Evolutionary conservation across 2,888 invertebrate species (phyloP).

Genomic region (Lysandra bellargus): DNA sequence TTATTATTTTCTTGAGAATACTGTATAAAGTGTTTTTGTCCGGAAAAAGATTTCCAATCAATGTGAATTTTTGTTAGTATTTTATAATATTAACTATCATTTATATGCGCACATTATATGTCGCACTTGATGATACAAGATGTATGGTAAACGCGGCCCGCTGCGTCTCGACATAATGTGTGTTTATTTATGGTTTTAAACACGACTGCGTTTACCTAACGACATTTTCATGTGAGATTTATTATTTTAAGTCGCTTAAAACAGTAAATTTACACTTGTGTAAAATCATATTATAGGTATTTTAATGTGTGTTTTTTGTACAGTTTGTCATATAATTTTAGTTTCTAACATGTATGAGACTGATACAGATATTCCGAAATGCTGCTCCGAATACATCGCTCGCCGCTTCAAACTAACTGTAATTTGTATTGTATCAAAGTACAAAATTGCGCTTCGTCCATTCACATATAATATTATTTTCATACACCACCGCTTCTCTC

Average conservation of each 20-base stretch:
- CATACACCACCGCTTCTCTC: conserved; percentile 33
- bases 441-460: conserved; percentile 62
- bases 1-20: neutral
- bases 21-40: neutral
- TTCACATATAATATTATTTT: conserved; percentile 54
- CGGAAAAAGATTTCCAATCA: neutral
- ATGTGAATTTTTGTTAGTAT: neutral
- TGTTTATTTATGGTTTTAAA: neutral
- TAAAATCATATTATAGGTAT: neutral
- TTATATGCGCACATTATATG: neutral
- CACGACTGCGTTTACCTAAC: neutral
- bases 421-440: conserved; percentile 48
- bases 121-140: neutral
- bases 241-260: conserved; percentile 22
- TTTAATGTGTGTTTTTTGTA: neutral
- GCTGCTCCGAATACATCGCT: neutral
- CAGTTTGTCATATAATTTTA: conserved; percentile 45
- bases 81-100: neutral
- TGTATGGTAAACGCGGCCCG: neutral
- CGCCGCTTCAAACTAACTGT: conserved; percentile 1
- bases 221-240: conserved; percentile 14
- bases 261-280: neutral
- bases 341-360: conserved; percentile 62
- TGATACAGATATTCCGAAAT: conserved; percentile 53
- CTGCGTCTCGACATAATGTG: neutral